These are phyloP conservation scores for Augochlorella aurata DNA, from an alignment of 2,888 invertebrate genomes.

Conservation along the genomic window DNA sequence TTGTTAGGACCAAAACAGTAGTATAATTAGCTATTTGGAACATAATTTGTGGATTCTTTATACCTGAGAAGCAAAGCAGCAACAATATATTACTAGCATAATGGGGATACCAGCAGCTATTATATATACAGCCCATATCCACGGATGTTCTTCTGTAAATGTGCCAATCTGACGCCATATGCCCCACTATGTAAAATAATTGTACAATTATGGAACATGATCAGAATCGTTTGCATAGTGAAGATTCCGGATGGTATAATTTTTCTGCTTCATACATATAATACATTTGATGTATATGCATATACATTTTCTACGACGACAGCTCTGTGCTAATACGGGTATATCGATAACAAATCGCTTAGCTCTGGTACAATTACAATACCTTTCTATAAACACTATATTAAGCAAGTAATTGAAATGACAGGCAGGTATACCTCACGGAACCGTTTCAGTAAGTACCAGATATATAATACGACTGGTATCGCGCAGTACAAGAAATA, in stretches of 20 bases:
- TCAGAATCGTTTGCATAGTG: background rate
- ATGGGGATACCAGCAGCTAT: conserved; percentile 90
- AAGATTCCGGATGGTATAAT: background rate
- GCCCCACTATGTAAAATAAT: conserved; percentile 86
- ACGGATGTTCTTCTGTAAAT: conserved; percentile 92
- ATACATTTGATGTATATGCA: background rate
- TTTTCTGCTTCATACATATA: conserved; percentile 9
- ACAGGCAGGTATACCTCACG: conserved; percentile 85
- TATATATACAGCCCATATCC: conserved; percentile 94
- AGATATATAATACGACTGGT: conserved; percentile 88
- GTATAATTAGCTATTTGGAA: background rate
- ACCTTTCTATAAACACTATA: conserved; percentile 12
- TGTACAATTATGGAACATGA: conserved; percentile 24
- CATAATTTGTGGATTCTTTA: conserved; percentile 16
- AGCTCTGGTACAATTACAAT: conserved; percentile 19
- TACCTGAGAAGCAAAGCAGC: conserved; percentile 87
- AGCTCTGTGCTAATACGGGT: background rate
- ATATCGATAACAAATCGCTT: background rate
- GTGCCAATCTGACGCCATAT: conserved; percentile 89
- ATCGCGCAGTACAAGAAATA: conserved; percentile 90
- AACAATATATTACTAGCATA: conserved; percentile 90
- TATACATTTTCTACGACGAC: background rate
- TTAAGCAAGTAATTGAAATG: conserved; percentile 22
- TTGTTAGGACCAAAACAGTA: background rate
- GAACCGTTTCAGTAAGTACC: conserved; percentile 86